phyloP scores from a whole-genome alignment of 2,888 invertebrate genomes.

The Amorpha juglandis region DNA sequence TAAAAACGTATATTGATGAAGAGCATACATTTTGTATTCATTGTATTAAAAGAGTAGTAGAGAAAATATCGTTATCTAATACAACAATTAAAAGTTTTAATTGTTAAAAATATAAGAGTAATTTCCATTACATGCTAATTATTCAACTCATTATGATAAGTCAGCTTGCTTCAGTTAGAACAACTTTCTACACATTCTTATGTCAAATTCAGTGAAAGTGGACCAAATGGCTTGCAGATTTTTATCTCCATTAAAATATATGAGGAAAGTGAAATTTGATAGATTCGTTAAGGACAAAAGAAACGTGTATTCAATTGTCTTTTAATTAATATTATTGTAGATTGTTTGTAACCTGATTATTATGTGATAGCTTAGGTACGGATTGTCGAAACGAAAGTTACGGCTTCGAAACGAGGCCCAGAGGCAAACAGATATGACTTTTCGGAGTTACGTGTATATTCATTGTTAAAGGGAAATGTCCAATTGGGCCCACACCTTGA shows the following conservation, averaged over 20 bases:
- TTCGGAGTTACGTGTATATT: no score
- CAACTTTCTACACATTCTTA: constrained; percentile 30
- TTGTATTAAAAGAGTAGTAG: neutral
- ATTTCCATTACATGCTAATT: constrained; percentile 16
- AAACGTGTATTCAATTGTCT: neutral
- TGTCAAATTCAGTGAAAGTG: constrained; percentile 30
- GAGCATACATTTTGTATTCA: neutral
- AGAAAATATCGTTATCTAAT: neutral
- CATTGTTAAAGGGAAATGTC: no score
- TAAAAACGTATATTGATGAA: no score
- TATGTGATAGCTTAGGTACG: no score
- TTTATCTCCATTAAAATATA: constrained; percentile 24
- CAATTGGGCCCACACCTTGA: no score
- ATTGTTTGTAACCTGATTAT: no score
- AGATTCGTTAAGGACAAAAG: constrained; percentile 10
- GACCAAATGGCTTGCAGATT: constrained; percentile 20
- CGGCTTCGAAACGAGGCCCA: no score
- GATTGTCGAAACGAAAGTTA: no score
- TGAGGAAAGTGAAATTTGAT: constrained; percentile 4
- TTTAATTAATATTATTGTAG: neutral
- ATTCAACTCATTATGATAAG: constrained; percentile 12
- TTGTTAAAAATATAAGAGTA: neutral
- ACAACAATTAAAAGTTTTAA: neutral
- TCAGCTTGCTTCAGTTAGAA: constrained; percentile 24
- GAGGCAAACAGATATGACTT: no score